These are phyloP conservation scores for Cariama cristata DNA, from an alignment of 2,113 vertebrate genomes.

Conservation along the genomic window DNA sequence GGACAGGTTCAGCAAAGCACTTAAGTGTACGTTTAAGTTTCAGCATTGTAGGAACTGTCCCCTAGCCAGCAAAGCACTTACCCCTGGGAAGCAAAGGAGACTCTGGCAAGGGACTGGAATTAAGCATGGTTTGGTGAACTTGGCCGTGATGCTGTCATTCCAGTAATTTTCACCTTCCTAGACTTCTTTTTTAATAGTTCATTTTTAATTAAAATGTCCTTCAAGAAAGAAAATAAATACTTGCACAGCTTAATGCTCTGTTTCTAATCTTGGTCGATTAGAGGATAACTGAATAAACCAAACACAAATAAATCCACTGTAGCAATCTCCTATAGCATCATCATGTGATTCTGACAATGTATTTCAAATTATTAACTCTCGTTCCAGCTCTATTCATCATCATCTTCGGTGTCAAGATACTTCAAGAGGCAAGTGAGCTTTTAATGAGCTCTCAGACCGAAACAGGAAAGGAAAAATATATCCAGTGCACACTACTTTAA, in stretches of 20 bases:
- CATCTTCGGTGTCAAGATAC: conserved; percentile 50
- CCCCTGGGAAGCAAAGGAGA: background rate
- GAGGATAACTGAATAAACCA: conserved; percentile 41
- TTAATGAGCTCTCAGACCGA: conserved; percentile 67
- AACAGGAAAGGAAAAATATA: conserved; percentile 24
- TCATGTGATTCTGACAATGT: background rate
- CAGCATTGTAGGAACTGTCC: background rate
- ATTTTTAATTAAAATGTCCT: conserved; percentile 41
- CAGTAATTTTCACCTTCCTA: background rate
- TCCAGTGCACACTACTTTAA: conserved; percentile 2
- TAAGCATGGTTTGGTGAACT: background rate
- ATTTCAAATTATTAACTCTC: conserved; percentile 57
- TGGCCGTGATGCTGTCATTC: background rate
- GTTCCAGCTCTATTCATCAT: conserved; percentile 63
- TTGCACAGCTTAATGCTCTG: conserved; percentile 42
- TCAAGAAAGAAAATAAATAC: conserved; percentile 45
- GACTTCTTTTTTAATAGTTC: background rate
- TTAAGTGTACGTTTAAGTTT: background rate
- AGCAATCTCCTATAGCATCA: conserved; percentile 25
- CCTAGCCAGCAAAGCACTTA: background rate
- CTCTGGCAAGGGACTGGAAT: background rate
- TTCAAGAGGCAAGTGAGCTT: conserved; percentile 58
- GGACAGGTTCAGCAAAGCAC: background rate
- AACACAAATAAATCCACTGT: conserved; percentile 42
- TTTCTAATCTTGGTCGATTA: conserved; percentile 30